Base-by-base conservation (phyloP, 2,113 vertebrate species). In the Pseudopodoces humilis region DNA sequence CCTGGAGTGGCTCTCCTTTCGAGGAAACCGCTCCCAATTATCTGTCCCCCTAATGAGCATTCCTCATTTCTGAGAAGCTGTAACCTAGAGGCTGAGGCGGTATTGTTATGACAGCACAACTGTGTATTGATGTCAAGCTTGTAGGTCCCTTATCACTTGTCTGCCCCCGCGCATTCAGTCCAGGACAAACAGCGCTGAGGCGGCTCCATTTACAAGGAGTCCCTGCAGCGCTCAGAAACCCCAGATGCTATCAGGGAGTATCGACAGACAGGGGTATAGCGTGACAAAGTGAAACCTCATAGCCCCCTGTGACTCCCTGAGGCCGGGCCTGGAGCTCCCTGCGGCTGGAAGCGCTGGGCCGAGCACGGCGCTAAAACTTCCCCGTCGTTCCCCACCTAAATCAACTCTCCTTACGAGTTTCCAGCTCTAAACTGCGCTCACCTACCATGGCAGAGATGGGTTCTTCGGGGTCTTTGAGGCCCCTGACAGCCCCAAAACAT, bases 231-330 rank as follows among this genome's bases (percentile, higher is more conserved):
- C 80, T 68, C 83, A 52, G 86, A 94, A 96, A 94, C 70, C 92
- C 92, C 88, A 96, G 97, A 97, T 96, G 93, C 72, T 95, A 97
- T 97, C 97, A 53, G 44, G 47, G 65, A 65, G 35, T 44, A 64
- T 79, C 24, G 50, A 46, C 56, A 86, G 95, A 86, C 94, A 71
- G 91, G 60, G 81, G 85, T 97, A 86, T 97, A 96, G 88, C 3
- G 6, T 91, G 87, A 88, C 72, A 14, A 28, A 12, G 24, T 31
- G 97, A 97, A 97, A 97, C 75, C 88, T 64, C 91, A 97, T n/a
- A 94, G 77, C 72, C 92, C 95, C 41, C 5, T n/a, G 88, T 74
- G 75, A 27, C 90, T 88, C 44, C 24, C 53, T 15, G 7, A 89
- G 49, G 46, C 39, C 39, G 39, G 43, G 43, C 43, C 43, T 43